Evolutionary conservation across 1,140 invertebrate genomes (phyloP), one percentile per base, ranked within the genome.

Genomic region (Heliothis virescens): DNA sequence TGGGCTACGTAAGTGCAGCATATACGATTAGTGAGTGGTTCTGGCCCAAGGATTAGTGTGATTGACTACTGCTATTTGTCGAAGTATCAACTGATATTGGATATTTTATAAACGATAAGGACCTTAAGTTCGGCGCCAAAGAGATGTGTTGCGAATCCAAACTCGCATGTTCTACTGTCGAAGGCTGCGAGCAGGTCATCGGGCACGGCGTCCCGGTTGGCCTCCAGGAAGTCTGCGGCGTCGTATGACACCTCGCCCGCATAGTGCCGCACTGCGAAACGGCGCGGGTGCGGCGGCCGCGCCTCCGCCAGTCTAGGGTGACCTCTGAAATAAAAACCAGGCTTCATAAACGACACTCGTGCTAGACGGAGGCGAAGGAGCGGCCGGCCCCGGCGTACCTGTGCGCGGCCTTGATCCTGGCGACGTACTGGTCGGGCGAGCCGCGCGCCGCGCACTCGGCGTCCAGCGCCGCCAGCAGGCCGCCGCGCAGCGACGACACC

Each of bases 131-230:
- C 98, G 53, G 97, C 97, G 0, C 98, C 98, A 92, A 99, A 99
- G 0, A 99, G 95, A 92, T 99, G 98, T 3, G 98, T 98, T 0
- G 98, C 98, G 92, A 99, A 99, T 11, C 98, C 98, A 94, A 99
- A 99, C 87, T 98, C 98, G 91, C 98, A 99, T 55, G 96, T 97
- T 82, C 98, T 97, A 86, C 98, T 98, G 93, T 99, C 98, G 93
- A 99, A 99, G 0, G 99, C 98, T 2, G 97, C 97, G 0, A 99
- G 97, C 75, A 99, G 94, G 90, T 99, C 98, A 91, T 99, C 98
- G 7, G 98, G 97, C 16, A 99, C 97, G 5, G 98, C 96, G 94
- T 99, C 98, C 81, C 97, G 97, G 92, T 99, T 99, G 0, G 98
- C 98, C 83, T 98, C 98, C 48, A 99, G 94, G 91, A 99, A 99